phyloP scores from a whole-genome alignment of 2,888 invertebrate genomes.

The Norana najaformis region DNA sequence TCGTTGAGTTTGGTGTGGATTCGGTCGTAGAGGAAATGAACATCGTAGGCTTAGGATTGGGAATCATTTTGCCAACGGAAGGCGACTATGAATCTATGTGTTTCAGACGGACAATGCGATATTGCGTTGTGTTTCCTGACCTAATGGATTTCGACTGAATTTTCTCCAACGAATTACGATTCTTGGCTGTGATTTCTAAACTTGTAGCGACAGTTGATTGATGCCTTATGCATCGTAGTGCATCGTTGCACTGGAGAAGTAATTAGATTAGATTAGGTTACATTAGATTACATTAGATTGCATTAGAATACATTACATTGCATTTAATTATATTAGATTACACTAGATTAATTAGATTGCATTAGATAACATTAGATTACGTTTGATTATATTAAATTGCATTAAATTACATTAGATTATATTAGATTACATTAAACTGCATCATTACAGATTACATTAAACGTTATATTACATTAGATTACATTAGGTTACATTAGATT shows the following conservation, averaged over 20 bases:
- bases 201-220: not conserved
- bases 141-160: not conserved
- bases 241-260: not conserved
- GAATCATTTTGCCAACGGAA: not conserved
- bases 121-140: not conserved
- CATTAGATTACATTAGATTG: not conserved
- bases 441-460: too few relatives aligned
- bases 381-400: too few relatives aligned
- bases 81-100: not conserved
- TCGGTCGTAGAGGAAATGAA: too few relatives aligned
- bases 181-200: too few relatives aligned
- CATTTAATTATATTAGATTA: too few relatives aligned
- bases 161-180: not conserved
- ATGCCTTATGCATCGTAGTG: not conserved
- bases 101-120: not conserved
- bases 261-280: too few relatives aligned
- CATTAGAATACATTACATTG: not conserved
- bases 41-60: not conserved
- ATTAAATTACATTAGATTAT: too few relatives aligned
- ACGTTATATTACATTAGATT: too few relatives aligned
- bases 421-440: not conserved
- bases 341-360: too few relatives aligned
- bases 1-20: not conserved
- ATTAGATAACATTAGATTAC: not conserved
- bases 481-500: too few relatives aligned